Evolutionary conservation across 2,888 invertebrate genomes (phyloP).

Genomic region (Diaprepes abbreviatus): DNA sequence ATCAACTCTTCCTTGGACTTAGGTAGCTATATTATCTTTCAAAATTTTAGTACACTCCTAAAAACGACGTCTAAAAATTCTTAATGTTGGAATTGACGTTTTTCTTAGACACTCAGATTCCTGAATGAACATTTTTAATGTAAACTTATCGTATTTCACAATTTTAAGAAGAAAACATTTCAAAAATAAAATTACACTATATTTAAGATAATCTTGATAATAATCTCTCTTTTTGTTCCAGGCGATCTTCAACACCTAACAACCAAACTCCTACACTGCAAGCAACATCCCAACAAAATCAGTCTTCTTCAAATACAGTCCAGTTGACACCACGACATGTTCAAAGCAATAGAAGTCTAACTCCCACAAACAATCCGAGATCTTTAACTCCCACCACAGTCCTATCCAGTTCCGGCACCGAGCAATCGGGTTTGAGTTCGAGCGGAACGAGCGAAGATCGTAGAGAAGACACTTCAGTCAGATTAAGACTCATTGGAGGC

Average conservation of each 20-base stretch:
- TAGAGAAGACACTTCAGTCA: constrained; percentile 25
- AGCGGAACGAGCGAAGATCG: constrained; percentile 29
- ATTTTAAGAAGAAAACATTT: no score
- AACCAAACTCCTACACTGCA: constrained; percentile 28
- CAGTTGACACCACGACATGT: constrained; percentile 44
- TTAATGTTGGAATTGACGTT: no score
- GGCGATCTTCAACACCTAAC: constrained; percentile 42
- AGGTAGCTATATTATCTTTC: no score
- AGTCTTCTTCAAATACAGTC: background rate
- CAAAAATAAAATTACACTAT: no score
- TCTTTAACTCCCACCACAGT: constrained; percentile 40
- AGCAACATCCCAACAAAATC: constrained; percentile 7
- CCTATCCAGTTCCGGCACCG: constrained; percentile 38
- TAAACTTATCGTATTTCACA: no score
- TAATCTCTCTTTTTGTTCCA: constrained; percentile 28
- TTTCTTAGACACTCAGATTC: no score
- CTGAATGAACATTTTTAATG: no score
- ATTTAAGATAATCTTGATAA: background rate
- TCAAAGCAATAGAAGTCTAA: constrained; percentile 35
- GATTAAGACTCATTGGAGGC: constrained; percentile 1
- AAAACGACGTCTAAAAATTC: no score
- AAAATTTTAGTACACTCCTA: no score
- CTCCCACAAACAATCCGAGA: constrained; percentile 37
- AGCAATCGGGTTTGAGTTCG: constrained; percentile 38
- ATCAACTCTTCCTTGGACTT: no score